phyloP scores from a whole-genome alignment of 1,140 invertebrate species.

The Diabrotica undecimpunctata region DNA sequence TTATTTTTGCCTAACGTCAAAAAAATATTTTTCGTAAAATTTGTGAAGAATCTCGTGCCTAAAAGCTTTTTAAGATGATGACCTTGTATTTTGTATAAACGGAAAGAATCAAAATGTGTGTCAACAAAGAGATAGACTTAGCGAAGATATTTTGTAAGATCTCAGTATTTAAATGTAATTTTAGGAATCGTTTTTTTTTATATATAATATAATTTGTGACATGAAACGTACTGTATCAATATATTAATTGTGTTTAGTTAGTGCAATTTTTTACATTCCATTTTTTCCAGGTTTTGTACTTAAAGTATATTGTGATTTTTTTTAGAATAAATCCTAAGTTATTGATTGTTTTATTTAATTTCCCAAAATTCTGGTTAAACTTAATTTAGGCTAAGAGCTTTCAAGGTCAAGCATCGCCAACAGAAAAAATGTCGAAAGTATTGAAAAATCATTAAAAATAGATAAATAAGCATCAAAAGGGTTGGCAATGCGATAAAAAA shows the following conservation, averaged over 20 bases:
- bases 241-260: not conserved
- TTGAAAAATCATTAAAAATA: too few relatives aligned
- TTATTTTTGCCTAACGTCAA: not conserved
- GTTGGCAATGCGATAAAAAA: too few relatives aligned
- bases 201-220: not conserved
- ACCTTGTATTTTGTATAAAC: slow-evolving; percentile 1
- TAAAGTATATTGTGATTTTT: slow-evolving; percentile 3
- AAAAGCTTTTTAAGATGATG: not conserved
- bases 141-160: not conserved
- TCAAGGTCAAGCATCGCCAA: too few relatives aligned
- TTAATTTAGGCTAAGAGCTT: too few relatives aligned
- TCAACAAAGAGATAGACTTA: not conserved
- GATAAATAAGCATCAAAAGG: too few relatives aligned
- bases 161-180: slow-evolving; percentile 3
- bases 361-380: too few relatives aligned
- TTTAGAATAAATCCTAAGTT: not conserved
- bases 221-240: not conserved
- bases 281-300: not conserved
- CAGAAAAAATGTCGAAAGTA: too few relatives aligned
- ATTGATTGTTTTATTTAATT: not conserved
- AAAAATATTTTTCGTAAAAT: not conserved
- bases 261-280: slow-evolving; percentile 2
- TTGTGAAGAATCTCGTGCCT: not conserved
- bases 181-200: not conserved
- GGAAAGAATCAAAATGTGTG: slow-evolving; percentile 1